Conservation (phyloP, 2,888 invertebrate species). For the Drosophila nr. fundita region DNA sequence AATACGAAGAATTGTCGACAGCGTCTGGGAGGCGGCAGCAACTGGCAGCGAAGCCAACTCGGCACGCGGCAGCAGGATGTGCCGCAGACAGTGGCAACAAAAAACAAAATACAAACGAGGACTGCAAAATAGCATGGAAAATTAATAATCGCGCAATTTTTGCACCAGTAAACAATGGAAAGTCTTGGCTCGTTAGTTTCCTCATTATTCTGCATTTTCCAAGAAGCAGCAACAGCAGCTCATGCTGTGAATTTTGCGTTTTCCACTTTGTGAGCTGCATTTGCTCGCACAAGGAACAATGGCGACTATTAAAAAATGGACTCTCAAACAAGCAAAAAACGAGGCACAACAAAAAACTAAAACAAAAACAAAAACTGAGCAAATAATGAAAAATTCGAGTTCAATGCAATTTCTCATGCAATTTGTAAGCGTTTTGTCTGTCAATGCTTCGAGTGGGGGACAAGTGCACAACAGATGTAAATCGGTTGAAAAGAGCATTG, state of each 20-base stretch:
- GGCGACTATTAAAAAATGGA: slow-evolving; percentile 36
- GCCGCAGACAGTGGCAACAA: slow-evolving; percentile 28
- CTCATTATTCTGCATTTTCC: slow-evolving; percentile 77
- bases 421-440: slow-evolving; percentile 53
- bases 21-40: slow-evolving; percentile 37
- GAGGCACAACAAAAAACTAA: slow-evolving; percentile 29
- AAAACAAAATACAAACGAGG: slow-evolving; percentile 15
- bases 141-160: slow-evolving; percentile 82
- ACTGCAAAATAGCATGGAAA: slow-evolving; percentile 78
- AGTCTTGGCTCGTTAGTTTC: slow-evolving; percentile 82
- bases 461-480: slow-evolving; percentile 43
- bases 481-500: background rate
- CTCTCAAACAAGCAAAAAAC: slow-evolving; percentile 49
- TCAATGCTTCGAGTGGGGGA: slow-evolving; percentile 18
- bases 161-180: slow-evolving; percentile 80
- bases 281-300: slow-evolving; percentile 41
- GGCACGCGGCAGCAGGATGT: slow-evolving; percentile 28
- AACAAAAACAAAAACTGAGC: slow-evolving; percentile 2
- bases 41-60: slow-evolving; percentile 9
- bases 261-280: slow-evolving; percentile 41
- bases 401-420: slow-evolving; percentile 65
- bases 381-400: slow-evolving; percentile 67
- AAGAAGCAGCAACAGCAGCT: slow-evolving; percentile 21
- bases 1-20: slow-evolving; percentile 53
- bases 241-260: slow-evolving; percentile 36